phyloP scores from a whole-genome alignment of 1,140 invertebrate species.

The Achroia grisella region DNA sequence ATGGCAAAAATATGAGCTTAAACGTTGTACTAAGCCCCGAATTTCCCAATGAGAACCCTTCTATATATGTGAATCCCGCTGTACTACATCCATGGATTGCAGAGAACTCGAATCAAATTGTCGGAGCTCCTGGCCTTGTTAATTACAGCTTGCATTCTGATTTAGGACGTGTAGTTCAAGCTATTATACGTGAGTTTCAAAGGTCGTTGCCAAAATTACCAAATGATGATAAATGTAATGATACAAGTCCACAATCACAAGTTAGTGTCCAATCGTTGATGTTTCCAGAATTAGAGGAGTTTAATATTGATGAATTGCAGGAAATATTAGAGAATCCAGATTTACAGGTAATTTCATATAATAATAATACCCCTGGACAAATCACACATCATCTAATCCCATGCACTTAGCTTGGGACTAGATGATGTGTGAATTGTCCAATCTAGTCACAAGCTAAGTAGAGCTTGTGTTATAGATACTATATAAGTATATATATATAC shows the following conservation, averaged over 20 bases:
- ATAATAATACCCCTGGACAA: no score
- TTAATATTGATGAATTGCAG: slow-evolving; percentile 81
- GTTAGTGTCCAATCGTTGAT: slow-evolving; percentile 31
- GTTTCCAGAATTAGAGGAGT: slow-evolving; percentile 79
- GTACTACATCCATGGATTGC: slow-evolving; percentile 81
- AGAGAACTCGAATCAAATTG: slow-evolving; percentile 78
- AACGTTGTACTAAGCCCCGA: slow-evolving; percentile 78
- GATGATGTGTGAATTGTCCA: no score
- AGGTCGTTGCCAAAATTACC: slow-evolving; percentile 60
- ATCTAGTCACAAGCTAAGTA: no score
- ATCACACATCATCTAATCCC: no score
- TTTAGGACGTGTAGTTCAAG: slow-evolving; percentile 84
- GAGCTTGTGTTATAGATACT: no score
- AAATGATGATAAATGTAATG: slow-evolving; percentile 33
- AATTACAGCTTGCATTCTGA: slow-evolving; percentile 86
- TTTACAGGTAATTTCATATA: slow-evolving; percentile 53
- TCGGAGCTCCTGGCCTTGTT: slow-evolving; percentile 80
- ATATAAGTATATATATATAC: no score
- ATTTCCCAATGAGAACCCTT: slow-evolving; percentile 84
- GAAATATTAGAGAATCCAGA: slow-evolving; percentile 80
- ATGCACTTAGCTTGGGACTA: no score
- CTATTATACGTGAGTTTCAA: slow-evolving; percentile 84
- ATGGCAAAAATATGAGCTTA: slow-evolving; percentile 77
- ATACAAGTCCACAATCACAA: slow-evolving; percentile 42
- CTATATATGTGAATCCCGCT: slow-evolving; percentile 78